A percentile compares a stretch with the other conserved stretches of the same genome.
Conservation (phyloP, 2,888 invertebrate genomes). For the Drosophila yooni region DNA sequence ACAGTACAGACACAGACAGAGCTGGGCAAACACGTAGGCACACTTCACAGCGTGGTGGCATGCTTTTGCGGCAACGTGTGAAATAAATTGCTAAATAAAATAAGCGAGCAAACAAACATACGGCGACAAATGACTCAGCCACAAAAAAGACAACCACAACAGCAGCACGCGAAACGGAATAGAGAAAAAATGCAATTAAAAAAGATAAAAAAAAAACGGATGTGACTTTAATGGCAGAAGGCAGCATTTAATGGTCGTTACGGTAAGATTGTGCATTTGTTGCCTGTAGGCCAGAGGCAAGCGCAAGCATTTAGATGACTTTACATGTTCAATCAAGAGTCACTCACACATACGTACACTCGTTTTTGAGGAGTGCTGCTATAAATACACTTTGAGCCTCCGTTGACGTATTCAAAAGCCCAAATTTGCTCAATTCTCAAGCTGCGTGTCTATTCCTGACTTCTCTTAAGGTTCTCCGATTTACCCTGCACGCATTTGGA, state of each 20-base stretch:
- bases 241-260: slow-evolving; percentile 60
- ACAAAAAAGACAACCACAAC: slow-evolving; percentile 15
- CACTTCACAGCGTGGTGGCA: slow-evolving; percentile 27
- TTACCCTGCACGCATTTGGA: background rate
- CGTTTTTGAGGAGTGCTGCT: background rate
- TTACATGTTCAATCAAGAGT: slow-evolving; percentile 12
- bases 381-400: background rate
- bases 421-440: slow-evolving; percentile 1
- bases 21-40: slow-evolving; percentile 44
- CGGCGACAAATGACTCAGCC: slow-evolving; percentile 73
- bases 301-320: slow-evolving; percentile 13
- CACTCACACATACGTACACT: background rate
- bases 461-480: slow-evolving; percentile 33
- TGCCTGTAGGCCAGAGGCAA: slow-evolving; percentile 1
- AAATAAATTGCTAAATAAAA: slow-evolving; percentile 82
- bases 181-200: slow-evolving; percentile 71
- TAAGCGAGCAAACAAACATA: slow-evolving; percentile 75
- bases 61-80: slow-evolving; percentile 66
- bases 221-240: slow-evolving; percentile 69
- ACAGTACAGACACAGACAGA: slow-evolving; percentile 2
- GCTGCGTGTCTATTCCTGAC: slow-evolving; percentile 49
- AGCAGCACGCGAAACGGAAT: slow-evolving; percentile 23
- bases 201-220: slow-evolving; percentile 76
- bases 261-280: slow-evolving; percentile 31
- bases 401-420: background rate